Percentiles rank a stretch among this genome's conserved stretches.
phyloP scores from a whole-genome alignment of 2,888 invertebrate species.

The Hypercompe scribonia region DNA sequence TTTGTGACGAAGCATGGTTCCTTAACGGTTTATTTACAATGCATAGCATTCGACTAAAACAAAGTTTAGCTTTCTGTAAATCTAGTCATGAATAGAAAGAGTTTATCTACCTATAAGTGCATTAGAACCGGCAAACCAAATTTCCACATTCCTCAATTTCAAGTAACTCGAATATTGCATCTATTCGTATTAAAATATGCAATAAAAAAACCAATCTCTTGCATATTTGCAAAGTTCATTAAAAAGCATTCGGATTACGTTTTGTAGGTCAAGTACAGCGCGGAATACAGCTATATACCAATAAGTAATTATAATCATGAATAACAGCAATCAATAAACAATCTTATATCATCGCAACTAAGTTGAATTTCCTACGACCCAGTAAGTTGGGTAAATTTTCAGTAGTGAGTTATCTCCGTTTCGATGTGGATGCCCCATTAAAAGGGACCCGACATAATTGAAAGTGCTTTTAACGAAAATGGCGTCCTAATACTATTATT shows the following conservation, averaged over 20 bases:
- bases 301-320: slow-evolving; percentile 33
- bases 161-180: background rate
- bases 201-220: slow-evolving; percentile 25
- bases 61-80: too few relatives aligned
- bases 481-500: slow-evolving; percentile 59
- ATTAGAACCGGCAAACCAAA: too few relatives aligned
- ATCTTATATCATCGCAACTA: background rate
- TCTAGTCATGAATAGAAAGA: too few relatives aligned
- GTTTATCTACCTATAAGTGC: too few relatives aligned
- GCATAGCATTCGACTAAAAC: too few relatives aligned
- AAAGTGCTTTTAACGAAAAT: slow-evolving; percentile 67
- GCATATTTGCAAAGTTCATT: slow-evolving; percentile 47
- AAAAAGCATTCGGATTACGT: slow-evolving; percentile 57
- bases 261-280: slow-evolving; percentile 70
- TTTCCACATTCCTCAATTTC: background rate
- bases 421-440: slow-evolving; percentile 58
- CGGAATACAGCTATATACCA: slow-evolving; percentile 23
- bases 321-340: slow-evolving; percentile 15
- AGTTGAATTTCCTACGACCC: slow-evolving; percentile 16
- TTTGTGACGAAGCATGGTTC: too few relatives aligned
- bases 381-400: slow-evolving; percentile 34
- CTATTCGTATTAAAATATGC: slow-evolving; percentile 12
- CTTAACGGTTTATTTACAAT: too few relatives aligned
- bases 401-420: slow-evolving; percentile 49
- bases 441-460: slow-evolving; percentile 61